A percentile compares a stretch with the other conserved stretches of the same genome.
Evolutionary conservation across 2,113 vertebrate species (phyloP).

Genomic region (Centropristis striata): DNA sequence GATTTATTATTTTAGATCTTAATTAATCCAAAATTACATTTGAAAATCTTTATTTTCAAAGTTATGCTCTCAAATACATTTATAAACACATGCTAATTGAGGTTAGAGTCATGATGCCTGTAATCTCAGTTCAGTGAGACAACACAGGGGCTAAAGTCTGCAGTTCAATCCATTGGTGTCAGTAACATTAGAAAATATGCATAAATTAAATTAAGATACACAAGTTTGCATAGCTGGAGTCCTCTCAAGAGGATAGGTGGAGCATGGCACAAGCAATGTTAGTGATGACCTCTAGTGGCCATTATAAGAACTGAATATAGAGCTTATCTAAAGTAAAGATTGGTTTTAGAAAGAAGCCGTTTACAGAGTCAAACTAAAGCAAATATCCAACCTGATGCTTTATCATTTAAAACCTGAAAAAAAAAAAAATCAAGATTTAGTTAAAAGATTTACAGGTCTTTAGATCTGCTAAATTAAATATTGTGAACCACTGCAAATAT

Average conservation of each 20-base stretch:
- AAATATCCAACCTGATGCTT: not conserved
- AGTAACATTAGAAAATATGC: not conserved
- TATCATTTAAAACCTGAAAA: not conserved
- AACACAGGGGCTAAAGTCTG: not conserved
- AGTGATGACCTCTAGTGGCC: slow-evolving; percentile 66
- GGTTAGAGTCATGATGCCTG: not conserved
- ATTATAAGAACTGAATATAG: not conserved
- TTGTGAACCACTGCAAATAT: too few relatives aligned
- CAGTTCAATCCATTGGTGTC: not conserved
- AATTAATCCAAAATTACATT: not conserved
- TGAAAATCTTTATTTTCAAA: not conserved
- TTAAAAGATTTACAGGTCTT: not conserved
- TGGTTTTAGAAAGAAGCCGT: not conserved
- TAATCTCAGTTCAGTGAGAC: not conserved
- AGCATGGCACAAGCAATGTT: not conserved
- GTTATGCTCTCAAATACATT: not conserved
- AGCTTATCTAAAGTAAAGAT: not conserved
- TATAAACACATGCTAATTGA: not conserved
- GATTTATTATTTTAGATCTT: not conserved
- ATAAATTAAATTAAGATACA: not conserved
- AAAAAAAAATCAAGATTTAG: too few relatives aligned
- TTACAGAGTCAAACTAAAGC: not conserved
- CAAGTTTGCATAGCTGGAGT: too few relatives aligned
- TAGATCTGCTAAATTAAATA: not conserved
- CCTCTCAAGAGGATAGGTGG: too few relatives aligned